Conservation (phyloP, 2,113 vertebrate genomes). For the Catharus bicknelli region DNA sequence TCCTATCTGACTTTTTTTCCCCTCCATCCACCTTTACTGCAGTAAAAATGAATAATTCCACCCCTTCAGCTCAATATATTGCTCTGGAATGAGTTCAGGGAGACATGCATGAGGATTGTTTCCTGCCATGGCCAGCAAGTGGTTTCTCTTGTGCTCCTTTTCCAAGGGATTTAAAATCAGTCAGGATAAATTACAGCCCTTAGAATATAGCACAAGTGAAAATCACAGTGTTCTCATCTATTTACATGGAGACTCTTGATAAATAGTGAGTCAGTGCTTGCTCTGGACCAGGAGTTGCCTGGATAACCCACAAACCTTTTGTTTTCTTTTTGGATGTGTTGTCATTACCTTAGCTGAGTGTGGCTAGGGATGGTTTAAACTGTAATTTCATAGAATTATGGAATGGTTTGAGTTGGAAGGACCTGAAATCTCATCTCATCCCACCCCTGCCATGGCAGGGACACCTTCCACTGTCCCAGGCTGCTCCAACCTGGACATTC, state of each 20-base stretch:
- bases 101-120: neutral
- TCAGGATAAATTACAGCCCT: constrained; percentile 5
- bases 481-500: accelerated
- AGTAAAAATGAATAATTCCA: neutral
- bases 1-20: neutral
- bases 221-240: constrained; percentile 36
- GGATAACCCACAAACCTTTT: neutral
- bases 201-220: neutral
- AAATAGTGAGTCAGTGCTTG: constrained; percentile 51
- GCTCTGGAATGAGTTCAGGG: neutral
- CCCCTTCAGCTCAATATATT: neutral
- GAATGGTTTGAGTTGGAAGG: neutral
- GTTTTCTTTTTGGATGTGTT: neutral
- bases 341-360: neutral
- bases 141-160: neutral
- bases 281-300: neutral
- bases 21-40: neutral
- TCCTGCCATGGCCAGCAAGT: neutral
- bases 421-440: neutral
- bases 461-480: neutral
- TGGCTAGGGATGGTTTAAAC: neutral
- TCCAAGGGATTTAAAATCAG: constrained; percentile 31
- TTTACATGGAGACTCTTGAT: constrained; percentile 26
- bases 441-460: neutral
- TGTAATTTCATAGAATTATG: neutral